phyloP scores from a whole-genome alignment of 1,140 invertebrate genomes.

The Neocloeon triangulifer region DNA sequence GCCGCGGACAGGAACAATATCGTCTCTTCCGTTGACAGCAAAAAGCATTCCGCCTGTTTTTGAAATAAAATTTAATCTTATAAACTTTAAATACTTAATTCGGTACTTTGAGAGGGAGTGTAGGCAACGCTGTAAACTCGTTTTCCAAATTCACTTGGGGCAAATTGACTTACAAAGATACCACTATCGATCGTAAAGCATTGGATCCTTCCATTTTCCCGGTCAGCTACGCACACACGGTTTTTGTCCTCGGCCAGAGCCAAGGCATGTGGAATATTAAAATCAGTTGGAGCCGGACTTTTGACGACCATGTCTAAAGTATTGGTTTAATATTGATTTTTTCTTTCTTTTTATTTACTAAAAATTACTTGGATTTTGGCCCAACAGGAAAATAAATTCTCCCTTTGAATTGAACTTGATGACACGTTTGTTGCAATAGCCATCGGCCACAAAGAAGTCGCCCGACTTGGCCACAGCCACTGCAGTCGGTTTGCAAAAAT shows the following conservation, averaged over 20 bases:
- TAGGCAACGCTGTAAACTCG: conserved; percentile 47
- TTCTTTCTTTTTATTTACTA: neutral
- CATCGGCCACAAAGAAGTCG: conserved; percentile 83
- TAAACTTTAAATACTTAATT: too few relatives aligned
- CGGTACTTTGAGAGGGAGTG: conserved; percentile 19
- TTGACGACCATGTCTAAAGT: conserved; percentile 8
- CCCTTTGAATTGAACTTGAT: conserved; percentile 63
- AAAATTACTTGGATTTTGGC: conserved; percentile 18
- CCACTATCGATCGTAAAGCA: conserved; percentile 47
- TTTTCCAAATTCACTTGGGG: conserved; percentile 31
- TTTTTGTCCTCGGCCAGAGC: conserved; percentile 49
- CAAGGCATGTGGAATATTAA: conserved; percentile 62
- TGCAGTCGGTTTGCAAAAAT: conserved; percentile 86
- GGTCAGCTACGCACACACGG: conserved; percentile 67
- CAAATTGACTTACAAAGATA: conserved; percentile 26
- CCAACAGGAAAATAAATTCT: conserved; percentile 36
- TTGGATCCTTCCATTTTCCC: conserved; percentile 70
- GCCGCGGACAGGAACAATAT: too few relatives aligned
- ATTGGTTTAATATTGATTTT: too few relatives aligned
- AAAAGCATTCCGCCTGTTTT: too few relatives aligned
- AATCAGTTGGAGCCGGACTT: conserved; percentile 25
- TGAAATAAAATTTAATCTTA: too few relatives aligned
- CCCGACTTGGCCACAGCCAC: conserved; percentile 58
- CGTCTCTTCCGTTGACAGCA: too few relatives aligned
- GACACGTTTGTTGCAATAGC: conserved; percentile 82